These are phyloP conservation scores for Hemicrepidius hirtus DNA, from an alignment of 2,888 invertebrate genomes.

Conservation along the genomic window DNA sequence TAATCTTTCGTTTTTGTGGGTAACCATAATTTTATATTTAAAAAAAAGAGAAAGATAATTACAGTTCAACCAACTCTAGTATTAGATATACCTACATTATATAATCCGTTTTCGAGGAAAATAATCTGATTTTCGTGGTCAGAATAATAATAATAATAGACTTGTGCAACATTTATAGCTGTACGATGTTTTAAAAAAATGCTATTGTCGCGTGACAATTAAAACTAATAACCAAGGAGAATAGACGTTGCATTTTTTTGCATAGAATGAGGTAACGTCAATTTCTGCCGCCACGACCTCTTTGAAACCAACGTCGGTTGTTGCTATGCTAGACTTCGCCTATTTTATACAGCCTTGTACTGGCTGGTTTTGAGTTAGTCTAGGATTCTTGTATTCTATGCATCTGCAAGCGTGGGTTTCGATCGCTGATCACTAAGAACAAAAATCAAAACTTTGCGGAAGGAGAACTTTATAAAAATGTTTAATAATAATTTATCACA, in stretches of 20 bases:
- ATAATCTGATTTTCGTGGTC: background rate
- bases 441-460: background rate
- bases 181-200: background rate
- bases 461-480: background rate
- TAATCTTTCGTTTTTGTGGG: too few relatives aligned
- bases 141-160: background rate
- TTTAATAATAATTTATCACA: conserved; percentile 16
- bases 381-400: conserved; percentile 20
- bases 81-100: too few relatives aligned
- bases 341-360: conserved; percentile 31
- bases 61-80: too few relatives aligned
- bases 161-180: background rate
- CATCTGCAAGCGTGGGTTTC: conserved; percentile 21
- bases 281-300: conserved; percentile 23
- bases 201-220: conserved; percentile 13
- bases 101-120: background rate
- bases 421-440: conserved; percentile 26
- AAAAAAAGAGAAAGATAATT: too few relatives aligned
- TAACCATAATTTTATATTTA: too few relatives aligned
- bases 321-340: conserved; percentile 27
- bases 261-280: conserved; percentile 18
- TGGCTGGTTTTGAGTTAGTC: conserved; percentile 25
- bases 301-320: conserved; percentile 16
- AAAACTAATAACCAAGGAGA: conserved; percentile 8
- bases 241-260: conserved; percentile 20